Percentiles rank a stretch among this genome's conserved stretches.
phyloP scores from a whole-genome alignment of 2,797 vertebrate species.

The Falco columbarius region DNA sequence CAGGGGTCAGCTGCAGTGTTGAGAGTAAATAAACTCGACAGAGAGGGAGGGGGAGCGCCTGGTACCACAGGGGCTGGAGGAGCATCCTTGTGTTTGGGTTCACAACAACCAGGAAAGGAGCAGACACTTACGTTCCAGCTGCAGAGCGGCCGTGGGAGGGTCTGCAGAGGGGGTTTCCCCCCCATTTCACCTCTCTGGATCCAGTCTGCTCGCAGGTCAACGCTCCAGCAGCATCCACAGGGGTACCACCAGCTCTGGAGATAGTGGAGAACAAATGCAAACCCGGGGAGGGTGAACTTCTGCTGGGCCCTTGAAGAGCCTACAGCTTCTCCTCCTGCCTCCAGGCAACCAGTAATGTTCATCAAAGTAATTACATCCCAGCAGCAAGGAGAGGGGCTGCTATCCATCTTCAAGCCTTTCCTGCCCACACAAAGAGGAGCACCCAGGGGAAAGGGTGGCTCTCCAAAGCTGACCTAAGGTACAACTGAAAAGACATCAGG shows the following conservation, averaged over 20 bases:
- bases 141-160: background rate
- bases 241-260: background rate
- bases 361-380: background rate
- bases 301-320: background rate
- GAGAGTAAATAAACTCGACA: background rate
- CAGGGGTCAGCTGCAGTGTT: background rate
- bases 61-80: background rate
- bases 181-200: background rate
- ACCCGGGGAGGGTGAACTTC: background rate
- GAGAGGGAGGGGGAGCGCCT: background rate
- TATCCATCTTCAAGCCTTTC: background rate
- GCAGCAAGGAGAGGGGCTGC: background rate
- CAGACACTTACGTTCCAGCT: background rate
- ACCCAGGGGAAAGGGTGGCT: background rate
- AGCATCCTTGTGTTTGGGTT: background rate
- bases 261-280: background rate
- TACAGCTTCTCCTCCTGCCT: background rate
- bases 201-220: background rate
- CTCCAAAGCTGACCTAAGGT: background rate
- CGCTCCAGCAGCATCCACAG: background rate
- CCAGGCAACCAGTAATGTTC: background rate
- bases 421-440: background rate
- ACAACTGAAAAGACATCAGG: background rate
- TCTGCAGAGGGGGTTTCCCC: background rate
- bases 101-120: background rate